Percentiles rank a stretch among this genome's conserved stretches.
phyloP scores from a whole-genome alignment of 2,888 invertebrate species.

The Busseola fusca region DNA sequence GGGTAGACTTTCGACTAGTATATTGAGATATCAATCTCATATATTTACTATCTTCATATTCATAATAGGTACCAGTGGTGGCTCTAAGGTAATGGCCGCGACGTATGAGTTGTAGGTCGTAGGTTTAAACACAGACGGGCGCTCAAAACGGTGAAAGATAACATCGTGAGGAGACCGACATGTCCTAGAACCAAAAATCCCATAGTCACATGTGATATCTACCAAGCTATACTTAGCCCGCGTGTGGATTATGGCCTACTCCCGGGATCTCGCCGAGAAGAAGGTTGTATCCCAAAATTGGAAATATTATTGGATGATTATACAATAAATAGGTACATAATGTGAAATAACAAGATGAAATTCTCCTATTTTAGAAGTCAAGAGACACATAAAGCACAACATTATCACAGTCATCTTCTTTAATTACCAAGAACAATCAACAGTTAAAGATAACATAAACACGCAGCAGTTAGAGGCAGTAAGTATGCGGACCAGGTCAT shows the following conservation, averaged over 20 bases:
- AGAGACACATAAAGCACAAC: background rate
- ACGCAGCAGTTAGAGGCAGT: slow-evolving; percentile 41
- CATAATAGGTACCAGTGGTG: background rate
- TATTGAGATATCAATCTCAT: background rate
- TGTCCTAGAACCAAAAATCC: background rate
- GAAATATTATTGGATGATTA: background rate
- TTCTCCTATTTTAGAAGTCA: background rate
- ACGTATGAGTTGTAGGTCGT: background rate
- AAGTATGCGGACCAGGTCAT: slow-evolving; percentile 61
- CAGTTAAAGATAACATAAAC: slow-evolving; percentile 55
- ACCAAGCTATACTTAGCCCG: background rate
- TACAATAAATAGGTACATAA: background rate
- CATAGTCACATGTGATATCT: background rate
- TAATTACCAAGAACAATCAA: slow-evolving; percentile 50
- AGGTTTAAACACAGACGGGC: background rate
- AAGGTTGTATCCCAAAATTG: background rate
- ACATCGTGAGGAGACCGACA: background rate
- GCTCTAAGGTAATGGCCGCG: background rate
- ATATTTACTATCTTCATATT: no score
- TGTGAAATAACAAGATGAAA: background rate
- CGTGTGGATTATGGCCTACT: background rate
- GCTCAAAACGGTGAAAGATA: background rate
- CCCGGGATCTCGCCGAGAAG: background rate
- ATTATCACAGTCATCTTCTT: slow-evolving; percentile 25
- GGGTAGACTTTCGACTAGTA: background rate